Conservation (phyloP, 2,888 invertebrate species). For the Bimastos eiseni region DNA sequence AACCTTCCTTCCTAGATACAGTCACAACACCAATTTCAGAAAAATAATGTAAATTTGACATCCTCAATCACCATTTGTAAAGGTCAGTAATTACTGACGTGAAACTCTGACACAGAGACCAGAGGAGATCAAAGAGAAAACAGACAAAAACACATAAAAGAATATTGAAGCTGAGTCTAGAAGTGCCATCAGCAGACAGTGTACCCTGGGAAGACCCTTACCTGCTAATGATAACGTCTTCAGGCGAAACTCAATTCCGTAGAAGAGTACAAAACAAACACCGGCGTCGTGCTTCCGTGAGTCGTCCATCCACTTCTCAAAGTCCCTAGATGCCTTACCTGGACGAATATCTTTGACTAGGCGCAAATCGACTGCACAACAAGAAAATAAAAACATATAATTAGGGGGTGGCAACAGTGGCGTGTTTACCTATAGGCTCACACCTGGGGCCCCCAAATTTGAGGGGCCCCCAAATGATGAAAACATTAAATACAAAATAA, state of each 20-base stretch:
- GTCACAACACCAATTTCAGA: background rate
- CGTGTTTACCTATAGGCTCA: no score
- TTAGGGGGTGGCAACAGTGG: no score
- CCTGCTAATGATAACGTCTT: conserved; percentile 85
- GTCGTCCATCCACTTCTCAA: conserved; percentile 90
- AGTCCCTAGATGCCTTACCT: conserved; percentile 85
- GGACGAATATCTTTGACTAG: conserved; percentile 86
- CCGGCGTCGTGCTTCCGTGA: conserved; percentile 76
- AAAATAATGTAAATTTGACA: background rate
- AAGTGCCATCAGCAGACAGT: background rate
- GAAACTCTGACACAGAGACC: background rate
- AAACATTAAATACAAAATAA: no score
- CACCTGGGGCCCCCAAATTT: no score
- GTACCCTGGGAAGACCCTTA: conserved; percentile 59
- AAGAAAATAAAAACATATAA: background rate
- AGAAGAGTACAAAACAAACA: conserved; percentile 85
- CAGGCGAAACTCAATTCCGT: conserved; percentile 86
- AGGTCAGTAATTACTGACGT: background rate
- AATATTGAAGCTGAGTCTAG: background rate
- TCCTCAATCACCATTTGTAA: background rate
- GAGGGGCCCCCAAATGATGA: no score
- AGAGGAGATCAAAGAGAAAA: background rate
- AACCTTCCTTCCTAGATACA: background rate
- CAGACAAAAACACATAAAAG: background rate
- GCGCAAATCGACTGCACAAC: conserved; percentile 71